A percentile compares a stretch with the other conserved stretches of the same genome.
Evolutionary conservation across 2,113 vertebrate species (phyloP).

Genomic region (Lepus timidus): DNA sequence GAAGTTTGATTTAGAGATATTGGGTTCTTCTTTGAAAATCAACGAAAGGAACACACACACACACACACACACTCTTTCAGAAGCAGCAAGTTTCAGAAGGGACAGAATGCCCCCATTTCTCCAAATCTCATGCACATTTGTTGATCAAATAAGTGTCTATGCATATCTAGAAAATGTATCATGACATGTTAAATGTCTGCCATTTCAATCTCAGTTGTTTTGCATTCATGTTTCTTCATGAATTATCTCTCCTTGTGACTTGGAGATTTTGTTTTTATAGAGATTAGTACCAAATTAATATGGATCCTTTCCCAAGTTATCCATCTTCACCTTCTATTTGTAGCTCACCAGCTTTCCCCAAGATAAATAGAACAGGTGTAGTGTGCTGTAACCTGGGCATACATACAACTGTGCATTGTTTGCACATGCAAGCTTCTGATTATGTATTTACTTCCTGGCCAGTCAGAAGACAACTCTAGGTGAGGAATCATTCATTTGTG

Average conservation of each 20-base stretch:
- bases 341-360: slow-evolving; percentile 73
- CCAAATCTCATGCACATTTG: background rate
- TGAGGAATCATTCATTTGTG: slow-evolving; percentile 43
- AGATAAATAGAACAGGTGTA: slow-evolving; percentile 72
- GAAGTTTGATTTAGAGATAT: slow-evolving; percentile 17
- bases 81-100: slow-evolving; percentile 32
- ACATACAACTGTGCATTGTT: slow-evolving; percentile 76
- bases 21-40: slow-evolving; percentile 48
- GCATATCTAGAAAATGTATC: slow-evolving; percentile 68
- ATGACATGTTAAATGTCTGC: slow-evolving; percentile 9
- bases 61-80: background rate
- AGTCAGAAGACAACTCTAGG: slow-evolving; percentile 68
- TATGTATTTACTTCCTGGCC: slow-evolving; percentile 69
- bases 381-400: slow-evolving; percentile 55
- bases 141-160: slow-evolving; percentile 46
- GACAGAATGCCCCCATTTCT: background rate
- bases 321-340: slow-evolving; percentile 80
- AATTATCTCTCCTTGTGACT: background rate
- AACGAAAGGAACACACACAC: background rate
- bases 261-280: slow-evolving; percentile 59
- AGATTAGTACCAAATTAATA: slow-evolving; percentile 74
- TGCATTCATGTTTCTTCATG: slow-evolving; percentile 30
- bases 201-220: slow-evolving; percentile 73
- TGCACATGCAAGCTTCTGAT: slow-evolving; percentile 70
- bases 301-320: slow-evolving; percentile 71